Evolutionary conservation across 2,113 vertebrate genomes (phyloP).

Genomic region (Natator depressus): DNA sequence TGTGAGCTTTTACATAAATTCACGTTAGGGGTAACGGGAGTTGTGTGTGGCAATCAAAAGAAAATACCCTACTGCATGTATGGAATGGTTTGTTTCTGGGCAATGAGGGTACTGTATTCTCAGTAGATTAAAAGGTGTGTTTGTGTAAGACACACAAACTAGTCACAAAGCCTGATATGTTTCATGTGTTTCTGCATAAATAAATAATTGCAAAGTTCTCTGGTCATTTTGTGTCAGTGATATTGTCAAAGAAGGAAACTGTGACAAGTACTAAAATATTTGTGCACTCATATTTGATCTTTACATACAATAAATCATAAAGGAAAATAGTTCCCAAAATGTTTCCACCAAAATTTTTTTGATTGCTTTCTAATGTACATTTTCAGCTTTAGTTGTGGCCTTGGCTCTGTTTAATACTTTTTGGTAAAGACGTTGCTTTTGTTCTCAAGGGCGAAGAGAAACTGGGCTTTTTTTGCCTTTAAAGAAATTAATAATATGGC

Average conservation of each 20-base stretch:
- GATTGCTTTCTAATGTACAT: not conserved
- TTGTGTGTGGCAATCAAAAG: not conserved
- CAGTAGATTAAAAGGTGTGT: not conserved
- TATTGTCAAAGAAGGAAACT: not conserved
- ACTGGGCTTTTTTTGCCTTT: slow-evolving; percentile 21
- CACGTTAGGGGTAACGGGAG: not conserved
- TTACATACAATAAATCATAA: not conserved
- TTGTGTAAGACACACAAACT: fast-evolving
- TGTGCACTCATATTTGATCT: not conserved
- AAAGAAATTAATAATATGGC: not conserved
- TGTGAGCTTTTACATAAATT: not conserved
- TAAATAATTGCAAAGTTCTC: not conserved
- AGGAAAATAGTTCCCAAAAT: not conserved
- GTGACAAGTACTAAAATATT: not conserved
- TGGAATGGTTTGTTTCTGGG: not conserved
- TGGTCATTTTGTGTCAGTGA: not conserved
- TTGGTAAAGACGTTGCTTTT: not conserved
- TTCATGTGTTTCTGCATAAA: not conserved
- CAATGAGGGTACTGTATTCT: not conserved
- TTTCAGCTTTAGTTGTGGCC: slow-evolving; percentile 9
- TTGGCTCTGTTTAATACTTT: slow-evolving; percentile 10
- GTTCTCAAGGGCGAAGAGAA: slow-evolving; percentile 7
- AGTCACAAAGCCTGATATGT: not conserved
- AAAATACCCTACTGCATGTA: not conserved
- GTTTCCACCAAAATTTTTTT: not conserved